Evolutionary conservation across 2,888 invertebrate species (phyloP), one percentile per base, ranked within the genome.

Genomic region (Caenorhabditis japonica): DNA sequence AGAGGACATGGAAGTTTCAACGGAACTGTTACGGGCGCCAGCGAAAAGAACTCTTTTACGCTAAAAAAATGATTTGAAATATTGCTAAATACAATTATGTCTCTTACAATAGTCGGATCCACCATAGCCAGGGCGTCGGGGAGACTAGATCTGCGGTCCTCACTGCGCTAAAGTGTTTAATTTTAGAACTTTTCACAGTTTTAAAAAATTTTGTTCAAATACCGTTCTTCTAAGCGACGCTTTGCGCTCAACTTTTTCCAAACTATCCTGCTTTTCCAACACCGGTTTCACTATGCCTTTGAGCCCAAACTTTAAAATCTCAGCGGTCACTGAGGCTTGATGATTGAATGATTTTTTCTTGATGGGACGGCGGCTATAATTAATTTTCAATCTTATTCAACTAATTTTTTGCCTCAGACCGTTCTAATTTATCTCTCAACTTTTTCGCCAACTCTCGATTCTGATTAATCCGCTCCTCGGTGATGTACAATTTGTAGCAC

Each of bases 401-500:
- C 27, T 21, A 3, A 25, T 23, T 53, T 21, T 5, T 25, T 21
- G 13, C 2, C 13, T 19, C 51, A 27, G 8, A 75, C 76, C 61
- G 75, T 33, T 75, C 76, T 52, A 70, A 46, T 36, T 73, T 71
- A 19, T 80, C 80, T 41, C 73, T 66, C 7, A 76, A 33, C 39
- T 78, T 79, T 23, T 75, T 77, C 4, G 76, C 77, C 15, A 78
- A 41, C 4, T 43, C 64, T 36, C 83, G 52, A 41, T 78, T 79
- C 41, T 75, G 76, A 17, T 73, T 75, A n/a, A 83, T 69, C 4
- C 79, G 61, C 36, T 82, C 81, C 21, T 81, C 82, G 15, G 81
- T 81, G 5, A 80, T 61, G 47, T 82, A 79, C 4, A 83, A 62
- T 25, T 77, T 80, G 46, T 77, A 77, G 58, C 81, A 83, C n/a